Base-by-base conservation (phyloP, 92 coral and sea anemone genomes). In the Micromussa lordhowensis region DNA sequence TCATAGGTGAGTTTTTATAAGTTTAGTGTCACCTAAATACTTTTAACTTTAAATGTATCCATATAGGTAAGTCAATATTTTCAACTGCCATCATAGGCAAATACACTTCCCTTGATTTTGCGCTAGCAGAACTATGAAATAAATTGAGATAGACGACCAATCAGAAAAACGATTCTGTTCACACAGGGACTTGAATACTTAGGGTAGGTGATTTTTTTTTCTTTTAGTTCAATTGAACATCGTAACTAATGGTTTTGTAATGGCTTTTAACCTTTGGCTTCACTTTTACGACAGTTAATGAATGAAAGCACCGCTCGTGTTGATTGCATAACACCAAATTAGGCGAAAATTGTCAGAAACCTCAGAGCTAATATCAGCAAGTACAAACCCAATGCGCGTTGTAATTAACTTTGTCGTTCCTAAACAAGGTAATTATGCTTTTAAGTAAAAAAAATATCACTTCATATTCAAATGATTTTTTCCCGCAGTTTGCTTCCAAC, bases 1-100 rank as follows among this genome's bases (percentile, higher is more conserved):
- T 96, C 21, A 79, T 96, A 69, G 98, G 98, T 94, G 66, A 53
- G 96, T 74, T 63, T 80, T 3, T 31, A 4, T 80, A 21, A 32
- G n/a, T 29, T 17, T 66, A 73, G 38, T 19, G 1, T 24, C 5
- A 73, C 12, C 24, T 36, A 72, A 26, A 34, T 66, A 61, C n/a
- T 66, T n/a, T 26, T 26, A 28, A 66, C 71, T 66, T 26, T 26
- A 66, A 8, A 26, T 28, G 71, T 64, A 64, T 64, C 24, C 32
- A 64, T 26, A 32, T 26, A 64, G 28, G 28, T 28, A 26, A 66
- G 34, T 28, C 34, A 10, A 66, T 28, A 26, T 26, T 61, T 58
- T 58, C 64, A 58, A 58, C 2, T 58, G 26, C 7, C 26, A 61
- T 22, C 29, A 24, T 26, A 5, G 68, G 68, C 29, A 24, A 61